Percentiles rank a stretch among this genome's conserved stretches.
Conservation (phyloP, 2,888 invertebrate species). For the Himalopsyche kuldschensis region DNA sequence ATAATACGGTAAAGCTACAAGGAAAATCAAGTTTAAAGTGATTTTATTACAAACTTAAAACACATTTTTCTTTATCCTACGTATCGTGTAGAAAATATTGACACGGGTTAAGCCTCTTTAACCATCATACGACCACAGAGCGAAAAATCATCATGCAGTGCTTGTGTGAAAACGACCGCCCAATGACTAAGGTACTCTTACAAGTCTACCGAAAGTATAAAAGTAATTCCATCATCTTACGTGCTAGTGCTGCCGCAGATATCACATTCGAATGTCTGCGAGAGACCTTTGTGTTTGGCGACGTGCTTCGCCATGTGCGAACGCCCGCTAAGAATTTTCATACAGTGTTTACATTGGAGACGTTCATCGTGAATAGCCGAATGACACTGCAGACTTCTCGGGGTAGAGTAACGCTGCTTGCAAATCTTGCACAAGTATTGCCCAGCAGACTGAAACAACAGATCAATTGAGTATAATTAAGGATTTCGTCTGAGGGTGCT, state of each 20-base stretch:
- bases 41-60: too few relatives aligned
- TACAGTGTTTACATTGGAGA: conserved; percentile 11
- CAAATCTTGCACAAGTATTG: conserved; percentile 9
- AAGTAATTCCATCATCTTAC: neutral
- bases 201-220: neutral
- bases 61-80: too few relatives aligned
- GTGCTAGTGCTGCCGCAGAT: conserved; percentile 20
- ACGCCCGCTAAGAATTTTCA: conserved; percentile 9
- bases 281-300: conserved; percentile 2
- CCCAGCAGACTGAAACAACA: neutral
- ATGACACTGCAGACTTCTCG: conserved; percentile 9
- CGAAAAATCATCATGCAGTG: too few relatives aligned
- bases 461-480: neutral
- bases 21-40: neutral
- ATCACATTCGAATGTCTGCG: conserved; percentile 11
- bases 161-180: too few relatives aligned
- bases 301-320: conserved; percentile 10
- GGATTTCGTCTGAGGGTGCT: too few relatives aligned
- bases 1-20: too few relatives aligned
- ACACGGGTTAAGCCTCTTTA: too few relatives aligned
- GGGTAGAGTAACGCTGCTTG: conserved; percentile 10
- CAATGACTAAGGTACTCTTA: too few relatives aligned
- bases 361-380: conserved; percentile 18
- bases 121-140: too few relatives aligned
- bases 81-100: too few relatives aligned